Conservation (phyloP, 2,113 vertebrate species). For the Strix aluco region DNA sequence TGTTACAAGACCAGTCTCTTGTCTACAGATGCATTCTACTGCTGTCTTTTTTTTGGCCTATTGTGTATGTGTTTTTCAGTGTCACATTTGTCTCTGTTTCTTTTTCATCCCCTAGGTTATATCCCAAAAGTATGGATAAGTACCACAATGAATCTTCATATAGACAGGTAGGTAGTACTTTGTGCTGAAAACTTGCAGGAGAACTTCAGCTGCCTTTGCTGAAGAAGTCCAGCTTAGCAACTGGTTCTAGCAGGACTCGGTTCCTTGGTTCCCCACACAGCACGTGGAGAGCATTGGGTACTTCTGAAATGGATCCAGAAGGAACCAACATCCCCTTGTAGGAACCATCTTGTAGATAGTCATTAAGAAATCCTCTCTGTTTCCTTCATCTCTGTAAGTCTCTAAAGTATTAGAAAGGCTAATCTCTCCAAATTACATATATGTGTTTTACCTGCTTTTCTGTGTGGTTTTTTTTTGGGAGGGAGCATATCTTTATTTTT, state of each 20-base stretch:
- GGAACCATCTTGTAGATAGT: not conserved
- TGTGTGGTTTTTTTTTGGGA: rapidly evolving
- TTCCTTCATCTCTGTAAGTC: not conserved
- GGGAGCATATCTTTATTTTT: not conserved
- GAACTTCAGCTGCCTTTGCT: not conserved
- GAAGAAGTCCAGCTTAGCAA: not conserved
- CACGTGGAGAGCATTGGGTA: not conserved
- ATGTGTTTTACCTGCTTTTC: not conserved
- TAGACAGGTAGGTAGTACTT: constrained; percentile 77
- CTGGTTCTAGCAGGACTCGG: not conserved
- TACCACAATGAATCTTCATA: constrained; percentile 81
- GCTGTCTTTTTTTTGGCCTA: not conserved
- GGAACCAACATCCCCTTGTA: not conserved
- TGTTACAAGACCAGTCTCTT: not conserved
- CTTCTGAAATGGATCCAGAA: not conserved
- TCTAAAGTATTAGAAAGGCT: not conserved
- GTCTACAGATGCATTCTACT: not conserved
- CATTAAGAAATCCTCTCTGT: not conserved
- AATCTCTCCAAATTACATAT: not conserved
- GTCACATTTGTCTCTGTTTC: not conserved
- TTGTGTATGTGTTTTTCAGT: not conserved
- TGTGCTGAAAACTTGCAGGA: not conserved
- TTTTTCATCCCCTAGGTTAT: constrained; percentile 77
- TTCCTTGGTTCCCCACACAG: not conserved
- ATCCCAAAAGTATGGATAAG: constrained; percentile 90